phyloP scores from a whole-genome alignment of 2,113 vertebrate genomes.

The Amazona guildingii region DNA sequence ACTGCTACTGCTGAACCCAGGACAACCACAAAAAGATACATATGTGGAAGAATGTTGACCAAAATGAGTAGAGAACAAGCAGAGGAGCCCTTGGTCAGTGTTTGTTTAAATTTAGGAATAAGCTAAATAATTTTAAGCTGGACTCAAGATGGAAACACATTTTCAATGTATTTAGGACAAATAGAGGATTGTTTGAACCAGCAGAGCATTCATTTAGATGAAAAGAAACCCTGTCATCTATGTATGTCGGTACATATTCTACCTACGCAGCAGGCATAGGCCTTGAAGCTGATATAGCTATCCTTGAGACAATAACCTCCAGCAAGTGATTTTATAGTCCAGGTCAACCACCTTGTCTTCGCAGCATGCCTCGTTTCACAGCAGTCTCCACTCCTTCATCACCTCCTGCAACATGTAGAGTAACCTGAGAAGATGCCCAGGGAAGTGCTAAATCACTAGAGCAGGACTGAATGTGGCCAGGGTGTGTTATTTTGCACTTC shows the following conservation, averaged over 20 bases:
- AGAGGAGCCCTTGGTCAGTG: not conserved
- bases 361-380: not conserved
- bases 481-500: not conserved
- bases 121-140: not conserved
- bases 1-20: no score
- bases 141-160: not conserved
- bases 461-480: not conserved
- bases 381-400: not conserved
- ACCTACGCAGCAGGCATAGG: fast-evolving
- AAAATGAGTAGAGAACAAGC: not conserved
- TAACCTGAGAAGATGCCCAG: not conserved
- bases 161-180: not conserved
- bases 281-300: not conserved
- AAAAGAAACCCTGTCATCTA: not conserved
- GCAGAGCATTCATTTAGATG: not conserved
- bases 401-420: not conserved
- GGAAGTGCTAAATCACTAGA: not conserved
- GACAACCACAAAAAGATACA: not conserved
- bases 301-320: not conserved
- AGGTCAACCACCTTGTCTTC: not conserved
- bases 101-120: not conserved
- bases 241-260: not conserved
- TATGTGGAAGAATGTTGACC: not conserved
- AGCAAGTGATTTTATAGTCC: fast-evolving
- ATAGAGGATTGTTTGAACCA: not conserved